phyloP scores from a whole-genome alignment of 2,797 vertebrate species.

The Sebastes iracundus region DNA sequence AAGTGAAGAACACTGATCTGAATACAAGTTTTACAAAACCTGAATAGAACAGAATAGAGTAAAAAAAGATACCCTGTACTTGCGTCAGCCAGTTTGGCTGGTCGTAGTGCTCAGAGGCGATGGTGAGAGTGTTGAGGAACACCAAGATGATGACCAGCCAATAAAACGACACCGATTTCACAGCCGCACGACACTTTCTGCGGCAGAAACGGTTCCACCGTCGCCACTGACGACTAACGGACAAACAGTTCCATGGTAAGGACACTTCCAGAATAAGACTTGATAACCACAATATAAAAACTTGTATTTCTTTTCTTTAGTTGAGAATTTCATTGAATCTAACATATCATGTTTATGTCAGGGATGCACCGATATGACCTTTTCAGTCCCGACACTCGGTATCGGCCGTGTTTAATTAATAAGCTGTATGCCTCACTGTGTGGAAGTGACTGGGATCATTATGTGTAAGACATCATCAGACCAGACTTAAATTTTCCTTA shows the following conservation, averaged over 20 bases:
- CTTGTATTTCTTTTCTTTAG: not conserved
- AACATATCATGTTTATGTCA: not conserved
- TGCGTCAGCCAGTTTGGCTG: slow-evolving; percentile 95
- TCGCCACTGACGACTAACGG: slow-evolving; percentile 92
- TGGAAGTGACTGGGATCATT: too few species aligned
- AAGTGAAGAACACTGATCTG: not conserved
- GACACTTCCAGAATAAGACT: not conserved
- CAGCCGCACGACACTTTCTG: slow-evolving; percentile 92
- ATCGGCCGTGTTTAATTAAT: too few species aligned
- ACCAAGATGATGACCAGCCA: slow-evolving; percentile 98
- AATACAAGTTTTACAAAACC: not conserved
- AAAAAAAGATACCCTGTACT: slow-evolving; percentile 88
- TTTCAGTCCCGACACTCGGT: too few species aligned
- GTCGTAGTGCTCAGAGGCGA: slow-evolving; percentile 97
- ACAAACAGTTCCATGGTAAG: not conserved
- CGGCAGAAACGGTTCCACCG: slow-evolving; percentile 97
- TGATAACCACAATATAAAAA: not conserved
- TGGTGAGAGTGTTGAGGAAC: slow-evolving; percentile 98
- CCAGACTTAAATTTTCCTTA: too few species aligned
- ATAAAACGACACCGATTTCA: slow-evolving; percentile 97
- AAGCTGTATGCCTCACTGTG: too few species aligned
- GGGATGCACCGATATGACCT: too few species aligned
- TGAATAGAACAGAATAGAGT: not conserved
- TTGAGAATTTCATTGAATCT: not conserved
- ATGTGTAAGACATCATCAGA: too few species aligned